Evolutionary conservation across 2,113 vertebrate genomes (phyloP).

Genomic region (Cathartes aura): DNA sequence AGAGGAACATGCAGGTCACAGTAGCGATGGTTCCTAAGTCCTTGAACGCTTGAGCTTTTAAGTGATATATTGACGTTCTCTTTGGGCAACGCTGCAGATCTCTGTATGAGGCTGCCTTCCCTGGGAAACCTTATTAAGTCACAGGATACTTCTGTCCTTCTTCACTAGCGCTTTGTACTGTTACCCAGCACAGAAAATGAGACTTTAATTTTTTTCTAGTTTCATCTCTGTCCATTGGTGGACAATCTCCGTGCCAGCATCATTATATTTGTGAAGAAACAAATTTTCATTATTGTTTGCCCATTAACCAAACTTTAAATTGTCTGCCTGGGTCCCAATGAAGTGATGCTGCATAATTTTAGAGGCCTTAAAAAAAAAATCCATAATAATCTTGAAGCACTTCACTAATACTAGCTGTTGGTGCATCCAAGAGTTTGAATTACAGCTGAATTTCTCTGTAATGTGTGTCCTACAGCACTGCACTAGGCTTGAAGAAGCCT

Average conservation of each 20-base stretch:
- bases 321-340: background rate
- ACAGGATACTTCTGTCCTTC: background rate
- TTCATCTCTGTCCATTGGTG: background rate
- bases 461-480: background rate
- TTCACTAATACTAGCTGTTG: background rate
- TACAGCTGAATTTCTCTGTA: background rate
- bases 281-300: background rate
- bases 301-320: background rate
- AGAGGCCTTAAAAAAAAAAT: background rate
- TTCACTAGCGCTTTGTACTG: background rate
- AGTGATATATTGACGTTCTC: background rate
- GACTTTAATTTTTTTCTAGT: background rate
- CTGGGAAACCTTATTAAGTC: background rate
- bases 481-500: background rate
- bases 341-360: background rate
- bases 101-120: background rate
- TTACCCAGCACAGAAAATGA: background rate
- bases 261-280: background rate
- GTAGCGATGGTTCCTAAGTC: accelerated
- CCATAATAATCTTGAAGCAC: background rate
- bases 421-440: background rate
- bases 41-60: background rate
- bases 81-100: background rate
- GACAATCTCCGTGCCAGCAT: background rate
- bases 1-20: background rate